Evolutionary conservation across 2,888 invertebrate species (phyloP).

Genomic region (Ectemnius lituratus): DNA sequence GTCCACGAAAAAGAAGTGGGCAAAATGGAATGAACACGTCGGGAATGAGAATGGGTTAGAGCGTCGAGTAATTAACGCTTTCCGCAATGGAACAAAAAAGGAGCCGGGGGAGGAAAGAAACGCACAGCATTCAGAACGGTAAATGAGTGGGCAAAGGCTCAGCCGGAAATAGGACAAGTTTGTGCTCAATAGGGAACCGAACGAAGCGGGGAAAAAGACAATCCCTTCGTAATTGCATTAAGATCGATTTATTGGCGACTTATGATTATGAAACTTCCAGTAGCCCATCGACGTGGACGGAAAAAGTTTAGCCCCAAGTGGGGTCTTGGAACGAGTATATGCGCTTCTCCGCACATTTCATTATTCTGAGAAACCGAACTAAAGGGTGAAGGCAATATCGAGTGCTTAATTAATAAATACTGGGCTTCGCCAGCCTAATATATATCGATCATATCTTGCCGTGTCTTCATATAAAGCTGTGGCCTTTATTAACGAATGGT

Average conservation of each 20-base stretch:
- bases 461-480: slow-evolving; percentile 23
- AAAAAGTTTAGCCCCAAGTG: slow-evolving; percentile 6
- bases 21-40: not conserved
- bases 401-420: slow-evolving; percentile 4
- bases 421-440: no score
- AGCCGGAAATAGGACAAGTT: slow-evolving; percentile 47
- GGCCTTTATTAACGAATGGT: slow-evolving; percentile 30
- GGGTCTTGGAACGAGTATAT: no score
- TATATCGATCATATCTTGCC: slow-evolving; percentile 21
- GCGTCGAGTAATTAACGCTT: slow-evolving; percentile 47
- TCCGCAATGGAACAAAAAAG: slow-evolving; percentile 10
- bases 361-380: no score
- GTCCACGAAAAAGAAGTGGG: not conserved
- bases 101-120: not conserved
- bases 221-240: slow-evolving; percentile 38
- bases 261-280: slow-evolving; percentile 23
- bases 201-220: slow-evolving; percentile 17
- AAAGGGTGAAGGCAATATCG: not conserved
- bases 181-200: slow-evolving; percentile 35
- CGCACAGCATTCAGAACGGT: slow-evolving; percentile 12
- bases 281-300: slow-evolving; percentile 5
- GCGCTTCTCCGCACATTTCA: no score
- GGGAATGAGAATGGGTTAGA: not conserved
- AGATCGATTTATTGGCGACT: slow-evolving; percentile 34
- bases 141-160: slow-evolving; percentile 23